These are phyloP conservation scores for Mormyrus iriodes DNA, from an alignment of 2,113 vertebrate species.

Conservation along the genomic window DNA sequence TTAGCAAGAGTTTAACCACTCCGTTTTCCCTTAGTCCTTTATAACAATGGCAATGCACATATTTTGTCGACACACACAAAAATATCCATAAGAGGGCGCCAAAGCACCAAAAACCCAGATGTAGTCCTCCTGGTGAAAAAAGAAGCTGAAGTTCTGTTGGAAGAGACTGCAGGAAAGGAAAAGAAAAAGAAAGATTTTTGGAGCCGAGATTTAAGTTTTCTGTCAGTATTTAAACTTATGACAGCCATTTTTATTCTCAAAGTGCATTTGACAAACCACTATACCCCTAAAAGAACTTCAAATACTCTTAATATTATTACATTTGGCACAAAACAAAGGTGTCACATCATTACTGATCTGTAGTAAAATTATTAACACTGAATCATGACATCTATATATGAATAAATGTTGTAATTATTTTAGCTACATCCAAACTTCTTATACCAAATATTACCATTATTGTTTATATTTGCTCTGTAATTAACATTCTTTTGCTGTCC, in stretches of 20 bases:
- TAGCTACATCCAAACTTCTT: background rate
- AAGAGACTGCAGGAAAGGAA: background rate
- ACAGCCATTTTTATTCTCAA: background rate
- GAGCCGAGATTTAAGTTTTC: background rate
- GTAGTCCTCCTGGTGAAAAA: background rate
- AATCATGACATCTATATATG: background rate
- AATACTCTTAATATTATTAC: background rate
- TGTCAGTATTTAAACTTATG: background rate
- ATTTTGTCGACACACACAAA: background rate
- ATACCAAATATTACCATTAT: background rate
- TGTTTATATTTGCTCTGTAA: no score
- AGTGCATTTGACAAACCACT: background rate
- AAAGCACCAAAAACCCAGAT: background rate
- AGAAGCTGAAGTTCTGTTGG: background rate
- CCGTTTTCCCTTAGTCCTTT: background rate
- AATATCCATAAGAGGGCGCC: background rate
- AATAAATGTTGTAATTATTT: background rate
- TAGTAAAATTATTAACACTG: background rate
- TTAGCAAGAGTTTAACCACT: background rate
- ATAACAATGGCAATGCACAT: background rate
- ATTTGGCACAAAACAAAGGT: background rate
- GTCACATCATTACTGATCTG: background rate
- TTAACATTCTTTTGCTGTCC: no score
- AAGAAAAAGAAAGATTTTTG: background rate
- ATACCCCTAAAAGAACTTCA: background rate